Conservation (phyloP, 2,113 vertebrate species). For the Oreochromis spilurus region DNA sequence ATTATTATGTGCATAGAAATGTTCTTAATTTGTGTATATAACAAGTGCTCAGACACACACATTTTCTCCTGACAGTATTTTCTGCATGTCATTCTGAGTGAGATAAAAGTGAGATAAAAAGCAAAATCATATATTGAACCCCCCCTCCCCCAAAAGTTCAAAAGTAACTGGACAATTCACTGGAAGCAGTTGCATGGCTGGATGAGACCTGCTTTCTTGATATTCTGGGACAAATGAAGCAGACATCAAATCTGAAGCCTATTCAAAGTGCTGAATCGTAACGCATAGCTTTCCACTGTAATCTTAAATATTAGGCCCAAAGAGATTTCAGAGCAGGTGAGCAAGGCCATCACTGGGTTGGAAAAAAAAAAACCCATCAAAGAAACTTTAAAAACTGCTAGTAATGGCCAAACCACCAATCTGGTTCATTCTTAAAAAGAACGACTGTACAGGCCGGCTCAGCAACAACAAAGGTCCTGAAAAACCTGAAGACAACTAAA, state of each 20-base stretch:
- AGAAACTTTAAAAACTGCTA: neutral
- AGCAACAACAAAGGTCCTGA: neutral
- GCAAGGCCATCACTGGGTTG: neutral
- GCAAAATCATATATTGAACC: neutral
- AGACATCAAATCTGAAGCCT: neutral
- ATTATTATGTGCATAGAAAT: neutral
- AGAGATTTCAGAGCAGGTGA: neutral
- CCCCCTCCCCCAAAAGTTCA: neutral
- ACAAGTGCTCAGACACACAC: neutral
- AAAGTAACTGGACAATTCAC: neutral
- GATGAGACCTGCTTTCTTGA: neutral
- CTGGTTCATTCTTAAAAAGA: neutral
- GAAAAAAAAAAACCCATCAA: neutral
- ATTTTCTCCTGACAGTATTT: neutral
- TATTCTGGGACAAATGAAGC: neutral
- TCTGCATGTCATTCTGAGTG: neutral
- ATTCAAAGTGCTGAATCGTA: neutral
- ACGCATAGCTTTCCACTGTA: neutral
- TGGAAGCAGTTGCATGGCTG: neutral
- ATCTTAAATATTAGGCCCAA: neutral
- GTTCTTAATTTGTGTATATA: rapidly evolving
- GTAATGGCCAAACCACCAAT: neutral
- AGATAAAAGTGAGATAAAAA: neutral
- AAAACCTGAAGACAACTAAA: neutral
- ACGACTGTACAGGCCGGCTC: neutral